Percentiles rank a stretch among this genome's conserved stretches.
These are phyloP conservation scores for Lepetodrilus schrolli DNA, from an alignment of 2,888 invertebrate genomes.

Conservation along the genomic window DNA sequence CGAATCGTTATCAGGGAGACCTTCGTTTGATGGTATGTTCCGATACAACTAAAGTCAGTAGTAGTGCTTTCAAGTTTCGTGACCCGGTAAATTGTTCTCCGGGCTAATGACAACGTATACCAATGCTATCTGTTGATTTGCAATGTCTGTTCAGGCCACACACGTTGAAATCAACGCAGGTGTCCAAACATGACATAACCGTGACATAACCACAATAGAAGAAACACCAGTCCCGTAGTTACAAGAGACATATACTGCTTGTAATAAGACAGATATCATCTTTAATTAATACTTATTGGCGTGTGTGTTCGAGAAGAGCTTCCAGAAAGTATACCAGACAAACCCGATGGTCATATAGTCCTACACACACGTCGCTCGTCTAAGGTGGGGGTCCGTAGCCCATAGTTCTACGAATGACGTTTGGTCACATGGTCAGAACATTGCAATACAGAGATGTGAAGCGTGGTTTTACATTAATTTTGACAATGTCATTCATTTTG, in stretches of 20 bases:
- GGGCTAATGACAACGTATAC: background rate
- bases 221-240: background rate
- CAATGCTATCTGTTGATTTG: background rate
- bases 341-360: too few species aligned
- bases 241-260: background rate
- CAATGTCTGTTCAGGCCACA: constrained; percentile 1
- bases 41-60: constrained; percentile 15
- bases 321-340: too few species aligned
- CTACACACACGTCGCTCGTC: too few species aligned
- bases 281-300: background rate
- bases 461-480: too few species aligned
- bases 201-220: background rate
- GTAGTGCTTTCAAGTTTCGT: background rate
- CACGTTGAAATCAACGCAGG: background rate
- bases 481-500: too few species aligned
- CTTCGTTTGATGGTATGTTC: background rate
- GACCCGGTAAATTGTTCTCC: constrained; percentile 22
- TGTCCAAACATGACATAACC: background rate
- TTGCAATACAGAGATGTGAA: too few species aligned
- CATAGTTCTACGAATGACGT: too few species aligned
- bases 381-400: too few species aligned
- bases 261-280: constrained; percentile 12
- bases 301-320: background rate
- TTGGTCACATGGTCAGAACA: too few species aligned
- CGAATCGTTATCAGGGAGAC: background rate